A percentile compares a stretch with the other conserved stretches of the same genome.
These are phyloP conservation scores for Anodontia alba DNA, from an alignment of 2,888 invertebrate species.

Conservation along the genomic window DNA sequence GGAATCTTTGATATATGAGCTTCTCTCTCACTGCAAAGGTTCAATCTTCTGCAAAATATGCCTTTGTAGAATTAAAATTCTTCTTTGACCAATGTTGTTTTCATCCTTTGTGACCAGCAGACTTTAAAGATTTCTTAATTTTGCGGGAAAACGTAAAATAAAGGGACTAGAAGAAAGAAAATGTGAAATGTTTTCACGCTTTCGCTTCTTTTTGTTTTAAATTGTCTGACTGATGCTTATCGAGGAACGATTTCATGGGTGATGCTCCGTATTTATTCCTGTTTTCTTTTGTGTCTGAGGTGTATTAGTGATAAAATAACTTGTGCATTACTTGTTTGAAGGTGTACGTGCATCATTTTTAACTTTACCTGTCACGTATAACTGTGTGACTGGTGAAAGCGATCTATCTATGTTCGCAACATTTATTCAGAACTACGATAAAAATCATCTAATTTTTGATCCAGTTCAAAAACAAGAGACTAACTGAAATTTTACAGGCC, in stretches of 20 bases:
- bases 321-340: not conserved
- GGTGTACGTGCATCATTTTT: not conserved
- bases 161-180: not conserved
- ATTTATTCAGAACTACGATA: no score
- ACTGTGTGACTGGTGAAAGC: no score
- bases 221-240: slow-evolving; percentile 4
- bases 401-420: no score
- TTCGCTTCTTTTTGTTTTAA: slow-evolving; percentile 14
- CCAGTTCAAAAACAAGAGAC: no score
- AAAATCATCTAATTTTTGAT: no score
- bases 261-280: not conserved
- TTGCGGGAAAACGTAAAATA: slow-evolving; percentile 17
- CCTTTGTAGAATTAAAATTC: not conserved
- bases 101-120: slow-evolving; percentile 10
- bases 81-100: not conserved
- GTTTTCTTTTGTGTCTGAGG: no score
- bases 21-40: not conserved
- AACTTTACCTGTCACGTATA: no score
- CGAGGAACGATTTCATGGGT: not conserved
- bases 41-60: slow-evolving; percentile 18
- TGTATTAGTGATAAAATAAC: not conserved
- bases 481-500: no score
- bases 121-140: slow-evolving; percentile 17
- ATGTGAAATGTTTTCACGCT: not conserved
- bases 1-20: not conserved